Percentiles rank a stretch among this genome's conserved stretches.
These are phyloP conservation scores for Parazoanthus atlanticus DNA, from an alignment of 92 coral and sea anemone species.

Conservation along the genomic window DNA sequence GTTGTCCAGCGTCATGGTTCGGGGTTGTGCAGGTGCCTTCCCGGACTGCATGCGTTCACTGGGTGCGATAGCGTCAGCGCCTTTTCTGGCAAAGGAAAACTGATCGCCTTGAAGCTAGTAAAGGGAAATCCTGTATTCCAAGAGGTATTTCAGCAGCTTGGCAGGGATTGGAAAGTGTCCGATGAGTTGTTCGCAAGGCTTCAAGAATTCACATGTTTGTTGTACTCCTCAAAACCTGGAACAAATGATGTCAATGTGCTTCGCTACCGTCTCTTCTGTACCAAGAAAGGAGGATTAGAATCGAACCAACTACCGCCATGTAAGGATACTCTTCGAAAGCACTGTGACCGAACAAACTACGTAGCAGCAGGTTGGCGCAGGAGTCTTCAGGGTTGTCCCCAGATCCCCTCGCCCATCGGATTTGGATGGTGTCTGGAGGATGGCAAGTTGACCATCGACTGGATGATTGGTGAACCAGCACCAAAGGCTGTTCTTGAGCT, in stretches of 20 bases:
- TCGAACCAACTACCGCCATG: constrained; percentile 63
- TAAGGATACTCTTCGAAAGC: constrained; percentile 47
- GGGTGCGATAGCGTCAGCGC: too few species aligned
- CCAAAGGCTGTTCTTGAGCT: constrained; percentile 63
- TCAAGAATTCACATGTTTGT: constrained; percentile 48
- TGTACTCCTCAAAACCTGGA: constrained; percentile 53
- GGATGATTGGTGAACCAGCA: constrained; percentile 64
- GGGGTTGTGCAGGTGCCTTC: neutral
- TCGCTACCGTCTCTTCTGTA: constrained; percentile 53
- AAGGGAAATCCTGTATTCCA: constrained; percentile 38
- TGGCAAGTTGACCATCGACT: constrained; percentile 42
- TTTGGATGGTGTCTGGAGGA: constrained; percentile 56
- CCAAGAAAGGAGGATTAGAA: constrained; percentile 57
- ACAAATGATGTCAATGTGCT: constrained; percentile 50
- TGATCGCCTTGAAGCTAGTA: constrained; percentile 48
- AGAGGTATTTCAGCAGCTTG: too few species aligned
- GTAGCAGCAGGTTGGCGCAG: constrained; percentile 58
- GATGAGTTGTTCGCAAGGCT: constrained; percentile 39
- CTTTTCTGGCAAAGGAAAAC: constrained; percentile 57
- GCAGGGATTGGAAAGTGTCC: constrained; percentile 56
- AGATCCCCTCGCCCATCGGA: constrained; percentile 56
- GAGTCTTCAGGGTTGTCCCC: constrained; percentile 61
- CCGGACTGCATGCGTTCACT: too few species aligned
- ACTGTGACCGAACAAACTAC: constrained; percentile 55
- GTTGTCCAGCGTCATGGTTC: too few species aligned